Conservation (phyloP, 2,888 invertebrate genomes). For the Rotaria sp. region DNA sequence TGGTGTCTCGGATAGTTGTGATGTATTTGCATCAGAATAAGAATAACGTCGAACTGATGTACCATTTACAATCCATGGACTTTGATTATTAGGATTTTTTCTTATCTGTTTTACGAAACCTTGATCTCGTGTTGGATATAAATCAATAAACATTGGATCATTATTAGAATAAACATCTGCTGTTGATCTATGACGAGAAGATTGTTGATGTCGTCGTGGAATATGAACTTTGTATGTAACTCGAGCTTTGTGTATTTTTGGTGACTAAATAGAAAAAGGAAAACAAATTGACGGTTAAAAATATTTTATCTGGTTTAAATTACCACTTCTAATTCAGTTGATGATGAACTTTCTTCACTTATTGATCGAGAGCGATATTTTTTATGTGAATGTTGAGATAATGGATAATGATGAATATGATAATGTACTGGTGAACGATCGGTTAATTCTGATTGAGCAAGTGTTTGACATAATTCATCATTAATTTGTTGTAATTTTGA, state of each 20-base stretch:
- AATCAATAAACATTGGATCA: not conserved
- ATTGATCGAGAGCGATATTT: not conserved
- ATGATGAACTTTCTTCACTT: not conserved
- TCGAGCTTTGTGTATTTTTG: not conserved
- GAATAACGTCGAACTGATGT: not conserved
- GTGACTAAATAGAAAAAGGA: not conserved
- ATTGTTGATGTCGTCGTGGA: not conserved
- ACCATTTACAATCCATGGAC: not conserved
- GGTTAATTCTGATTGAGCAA: not conserved
- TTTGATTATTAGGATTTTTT: not conserved
- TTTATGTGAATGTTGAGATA: not conserved
- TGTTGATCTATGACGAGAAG: not conserved
- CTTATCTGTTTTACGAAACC: not conserved
- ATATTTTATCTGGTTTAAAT: not conserved
- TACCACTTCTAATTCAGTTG: not conserved
- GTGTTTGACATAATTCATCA: not conserved
- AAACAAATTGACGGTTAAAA: no score
- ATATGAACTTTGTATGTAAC: not conserved
- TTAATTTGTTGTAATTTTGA: not conserved
- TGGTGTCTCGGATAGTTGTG: not conserved
- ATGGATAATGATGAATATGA: conserved; percentile 1
- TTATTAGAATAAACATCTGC: not conserved
- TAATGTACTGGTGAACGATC: not conserved
- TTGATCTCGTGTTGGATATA: not conserved
- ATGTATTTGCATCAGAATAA: not conserved